Evolutionary conservation across 2,113 vertebrate genomes (phyloP).

Genomic region (Corythaeola cristata): DNA sequence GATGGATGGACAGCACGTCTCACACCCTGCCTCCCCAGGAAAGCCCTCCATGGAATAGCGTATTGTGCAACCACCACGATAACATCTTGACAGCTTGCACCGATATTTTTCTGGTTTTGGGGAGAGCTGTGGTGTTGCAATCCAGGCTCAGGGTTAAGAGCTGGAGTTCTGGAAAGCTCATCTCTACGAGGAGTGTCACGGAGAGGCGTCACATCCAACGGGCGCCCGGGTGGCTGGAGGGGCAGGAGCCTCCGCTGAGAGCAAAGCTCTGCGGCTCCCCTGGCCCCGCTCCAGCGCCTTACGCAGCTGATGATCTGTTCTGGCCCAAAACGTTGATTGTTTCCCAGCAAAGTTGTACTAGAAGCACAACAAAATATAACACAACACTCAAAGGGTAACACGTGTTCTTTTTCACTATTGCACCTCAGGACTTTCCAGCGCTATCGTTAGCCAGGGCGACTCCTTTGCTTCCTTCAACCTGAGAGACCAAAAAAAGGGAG

Average conservation of each 20-base stretch:
- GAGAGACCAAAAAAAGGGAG: slow-evolving; percentile 58
- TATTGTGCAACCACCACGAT: background rate
- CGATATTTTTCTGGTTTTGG: background rate
- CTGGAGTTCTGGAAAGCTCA: slow-evolving; percentile 10
- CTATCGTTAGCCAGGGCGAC: background rate
- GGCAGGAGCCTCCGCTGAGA: background rate
- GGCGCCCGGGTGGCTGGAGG: background rate
- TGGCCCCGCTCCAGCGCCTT: background rate
- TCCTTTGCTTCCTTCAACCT: background rate
- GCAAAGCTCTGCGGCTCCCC: background rate
- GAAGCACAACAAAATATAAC: background rate
- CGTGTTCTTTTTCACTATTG: background rate
- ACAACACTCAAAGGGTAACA: background rate
- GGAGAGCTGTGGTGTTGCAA: slow-evolving; percentile 33
- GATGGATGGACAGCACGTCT: background rate
- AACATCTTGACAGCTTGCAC: background rate
- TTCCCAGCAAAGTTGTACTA: slow-evolving; percentile 25
- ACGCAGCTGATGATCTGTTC: background rate
- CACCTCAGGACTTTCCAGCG: background rate
- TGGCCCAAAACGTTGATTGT: background rate
- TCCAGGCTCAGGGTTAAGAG: slow-evolving; percentile 39
- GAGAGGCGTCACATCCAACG: background rate
- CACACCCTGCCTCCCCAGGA: background rate
- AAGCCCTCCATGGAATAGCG: background rate
- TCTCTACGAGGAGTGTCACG: background rate